Evolutionary conservation across 1,140 invertebrate genomes (phyloP).

Genomic region (Cephus cinctus): DNA sequence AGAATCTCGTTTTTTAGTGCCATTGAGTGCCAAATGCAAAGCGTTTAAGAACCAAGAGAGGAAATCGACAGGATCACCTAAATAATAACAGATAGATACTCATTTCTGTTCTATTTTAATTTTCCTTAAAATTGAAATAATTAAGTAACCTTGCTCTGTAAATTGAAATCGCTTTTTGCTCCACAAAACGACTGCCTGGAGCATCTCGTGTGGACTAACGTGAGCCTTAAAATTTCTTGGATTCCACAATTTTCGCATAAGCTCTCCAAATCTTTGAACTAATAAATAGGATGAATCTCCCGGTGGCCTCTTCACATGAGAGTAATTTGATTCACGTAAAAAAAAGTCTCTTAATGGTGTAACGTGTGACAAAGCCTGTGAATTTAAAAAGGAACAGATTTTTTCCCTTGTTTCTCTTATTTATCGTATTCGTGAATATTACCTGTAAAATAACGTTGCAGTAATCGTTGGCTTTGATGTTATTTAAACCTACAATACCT

Average conservation of each 20-base stretch:
- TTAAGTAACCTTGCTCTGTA: slow-evolving; percentile 83
- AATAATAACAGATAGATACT: slow-evolving; percentile 23
- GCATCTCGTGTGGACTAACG: slow-evolving; percentile 99
- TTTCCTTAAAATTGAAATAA: background rate
- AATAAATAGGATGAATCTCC: slow-evolving; percentile 90
- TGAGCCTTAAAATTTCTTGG: slow-evolving; percentile 99
- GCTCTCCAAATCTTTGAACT: slow-evolving; percentile 95
- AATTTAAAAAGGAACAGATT: slow-evolving; percentile 24
- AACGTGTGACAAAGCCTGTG: slow-evolving; percentile 90
- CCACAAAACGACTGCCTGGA: slow-evolving; percentile 98
- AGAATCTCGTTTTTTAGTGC: slow-evolving; percentile 78
- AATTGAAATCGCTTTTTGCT: slow-evolving; percentile 98
- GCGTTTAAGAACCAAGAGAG: slow-evolving; percentile 96
- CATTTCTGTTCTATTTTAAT: slow-evolving; percentile 6
- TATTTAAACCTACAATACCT: slow-evolving; percentile 96
- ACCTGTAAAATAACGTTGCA: slow-evolving; percentile 98
- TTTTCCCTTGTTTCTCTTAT: background rate
- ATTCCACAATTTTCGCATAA: slow-evolving; percentile 98
- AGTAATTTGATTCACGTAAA: slow-evolving; percentile 90
- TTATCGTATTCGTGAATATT: slow-evolving; percentile 17
- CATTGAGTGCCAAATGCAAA: slow-evolving; percentile 86
- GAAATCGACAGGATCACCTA: slow-evolving; percentile 96
- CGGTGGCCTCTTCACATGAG: slow-evolving; percentile 83
- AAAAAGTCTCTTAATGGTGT: slow-evolving; percentile 94
- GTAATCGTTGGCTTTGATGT: slow-evolving; percentile 99